These are phyloP conservation scores for Diuraphis noxia DNA, from an alignment of 1,140 invertebrate species.

Conservation along the genomic window DNA sequence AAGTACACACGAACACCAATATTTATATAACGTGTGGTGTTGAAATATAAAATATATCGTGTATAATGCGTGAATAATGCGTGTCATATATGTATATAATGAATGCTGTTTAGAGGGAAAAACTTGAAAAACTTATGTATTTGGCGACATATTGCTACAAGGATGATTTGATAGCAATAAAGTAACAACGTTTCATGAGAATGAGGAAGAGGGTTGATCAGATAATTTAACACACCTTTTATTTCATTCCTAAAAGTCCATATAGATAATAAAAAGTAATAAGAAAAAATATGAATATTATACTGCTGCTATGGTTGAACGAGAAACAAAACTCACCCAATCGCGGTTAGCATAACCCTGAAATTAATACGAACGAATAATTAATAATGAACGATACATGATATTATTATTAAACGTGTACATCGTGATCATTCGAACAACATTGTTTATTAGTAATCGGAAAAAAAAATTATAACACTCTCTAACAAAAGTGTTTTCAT, in stretches of 20 bases:
- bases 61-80: not conserved
- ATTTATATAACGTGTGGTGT: not conserved
- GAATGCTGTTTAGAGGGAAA: not conserved
- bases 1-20: not conserved
- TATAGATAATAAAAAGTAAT: not conserved
- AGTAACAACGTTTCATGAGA: not conserved
- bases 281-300: too few relatives aligned
- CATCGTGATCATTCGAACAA: not conserved
- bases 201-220: not conserved
- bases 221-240: not conserved
- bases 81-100: not conserved
- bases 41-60: constrained; percentile 15
- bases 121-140: not conserved
- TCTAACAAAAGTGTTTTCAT: constrained; percentile 1
- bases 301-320: not conserved
- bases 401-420: not conserved
- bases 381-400: not conserved
- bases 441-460: not conserved
- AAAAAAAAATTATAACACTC: not conserved
- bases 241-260: not conserved
- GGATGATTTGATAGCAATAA: not conserved
- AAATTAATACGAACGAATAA: not conserved
- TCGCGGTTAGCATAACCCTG: not conserved
- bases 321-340: not conserved
- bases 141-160: not conserved